These are phyloP conservation scores for Gandaritis pyraliata DNA, from an alignment of 2,888 invertebrate species.

Conservation along the genomic window DNA sequence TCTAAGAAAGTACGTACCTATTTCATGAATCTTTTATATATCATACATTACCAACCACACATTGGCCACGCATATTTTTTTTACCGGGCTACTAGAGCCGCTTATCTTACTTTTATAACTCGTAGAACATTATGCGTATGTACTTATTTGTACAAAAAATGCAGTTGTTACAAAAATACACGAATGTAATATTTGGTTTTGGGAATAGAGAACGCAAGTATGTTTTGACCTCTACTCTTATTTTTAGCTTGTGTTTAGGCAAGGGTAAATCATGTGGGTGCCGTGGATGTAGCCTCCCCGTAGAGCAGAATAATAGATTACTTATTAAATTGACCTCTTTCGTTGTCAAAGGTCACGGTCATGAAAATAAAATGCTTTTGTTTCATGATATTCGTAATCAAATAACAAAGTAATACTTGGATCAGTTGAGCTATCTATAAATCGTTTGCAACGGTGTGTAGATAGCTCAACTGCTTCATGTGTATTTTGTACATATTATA, in stretches of 20 bases:
- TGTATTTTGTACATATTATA: too few species aligned
- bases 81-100: too few species aligned
- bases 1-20: slow-evolving; percentile 76
- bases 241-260: slow-evolving; percentile 5
- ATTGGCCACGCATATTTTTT: too few species aligned
- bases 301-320: not conserved
- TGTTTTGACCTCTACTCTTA: not conserved
- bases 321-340: slow-evolving; percentile 5
- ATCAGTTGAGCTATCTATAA: too few species aligned
- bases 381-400: not conserved
- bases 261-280: slow-evolving; percentile 9
- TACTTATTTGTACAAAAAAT: not conserved
- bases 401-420: too few species aligned
- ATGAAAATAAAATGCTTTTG: not conserved
- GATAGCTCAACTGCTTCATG: too few species aligned
- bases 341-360: not conserved
- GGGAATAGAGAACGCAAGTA: not conserved
- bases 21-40: not conserved
- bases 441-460: too few species aligned
- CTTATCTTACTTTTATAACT: too few species aligned
- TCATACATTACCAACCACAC: too few species aligned
- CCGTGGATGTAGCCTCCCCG: not conserved
- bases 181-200: not conserved
- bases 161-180: not conserved
- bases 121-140: too few species aligned